Base-by-base conservation (phyloP, 2,797 vertebrate genomes). In the Sus cebifrons region DNA sequence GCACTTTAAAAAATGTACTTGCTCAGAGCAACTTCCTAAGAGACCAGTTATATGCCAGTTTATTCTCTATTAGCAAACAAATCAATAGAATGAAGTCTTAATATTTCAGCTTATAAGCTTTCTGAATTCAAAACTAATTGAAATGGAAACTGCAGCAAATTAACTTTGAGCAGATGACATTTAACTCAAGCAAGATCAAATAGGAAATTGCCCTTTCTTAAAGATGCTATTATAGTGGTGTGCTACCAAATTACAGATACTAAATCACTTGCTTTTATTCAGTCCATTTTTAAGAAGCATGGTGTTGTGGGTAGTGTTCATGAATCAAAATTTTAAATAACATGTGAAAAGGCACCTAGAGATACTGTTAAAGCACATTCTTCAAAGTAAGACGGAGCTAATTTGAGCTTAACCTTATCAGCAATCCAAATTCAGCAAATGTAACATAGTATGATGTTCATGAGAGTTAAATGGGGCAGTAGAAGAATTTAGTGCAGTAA, bases 101-200 rank as follows among this genome's bases (percentile, higher is more conserved):
- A 89, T 94, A 74, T 97, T 96, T 96, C 90, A n/a, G 40, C 11
- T 16, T 81, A 12, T 93, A 88, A 78, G 36, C n/a, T 96, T 87
- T 95, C 86, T 93, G 96, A 96, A 62, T 86, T 94, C 77, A 89
- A 16, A 64, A 95, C 83, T 98, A 98, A 97, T 97, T 98, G 95
- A 98, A 98, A 97, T 10, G 60, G 78, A 97, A 77, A 11, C 67
- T 36, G 78, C 82, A 96, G 86, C 95, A 93, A 98, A 97, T 97
- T 98, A 96, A 97, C 62, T 60, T 94, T 92, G 56, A 97, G 62
- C 62, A 93, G 77, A 97, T 96, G 93, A 90, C 49, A 88, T 98
- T 98, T 98, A 91, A 94, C 96, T 93, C 32, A 77, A 91, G 96
- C 52, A 94, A 62, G 94, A 97, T 64, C 12, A 83, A 25, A 20